Evolutionary conservation across 2,888 invertebrate genomes (phyloP), one percentile per base, ranked within the genome.

Genomic region (Oxycera nigricornis): DNA sequence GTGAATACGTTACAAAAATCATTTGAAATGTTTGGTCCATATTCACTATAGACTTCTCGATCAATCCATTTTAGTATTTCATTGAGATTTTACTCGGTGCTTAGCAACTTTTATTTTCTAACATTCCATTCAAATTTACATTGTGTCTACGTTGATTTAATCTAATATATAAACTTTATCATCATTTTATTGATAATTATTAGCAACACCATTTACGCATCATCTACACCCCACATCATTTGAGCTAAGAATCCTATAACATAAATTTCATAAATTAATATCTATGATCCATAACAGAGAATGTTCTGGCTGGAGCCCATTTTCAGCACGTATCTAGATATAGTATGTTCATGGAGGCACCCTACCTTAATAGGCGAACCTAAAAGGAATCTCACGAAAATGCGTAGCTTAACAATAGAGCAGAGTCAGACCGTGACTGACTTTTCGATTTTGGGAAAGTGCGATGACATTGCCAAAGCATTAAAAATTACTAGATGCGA

Each of bases 261-360:
- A 73, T 73, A 73, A 73, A 73, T 73, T 73, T 73, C 24, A 73
- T 73, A 73, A 73, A 73, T 73, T 73, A 73, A 73, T 73, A 73
- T 73, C 39, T 73, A 73, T 73, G 73, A 73, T 73, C 39, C 73
- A 62, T 73, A 73, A 61, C n/a, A n/a, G 41, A 72, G 72, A 35
- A 72, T 72, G 72, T 72, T 39, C 22, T 72, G n/a, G 73, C 46
- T 62, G 20, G 22, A 59, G 50, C 61, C 73, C 62, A 73, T 73
- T 73, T 26, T 59, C 65, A 24, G 26, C 7, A 24, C 59, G 50
- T 46, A 61, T 62, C 62, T 73, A 73, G 61, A 41, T 46, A 20
- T 28, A 35, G 41, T 14, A 59, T 59, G 26, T 62, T 31, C 11
- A 26, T 11, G 28, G 14, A n/a, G 35, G 35, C 14, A 24, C 65